Base-by-base conservation (phyloP, 2,113 vertebrate species). In the Periophthalmodon schlosseri region DNA sequence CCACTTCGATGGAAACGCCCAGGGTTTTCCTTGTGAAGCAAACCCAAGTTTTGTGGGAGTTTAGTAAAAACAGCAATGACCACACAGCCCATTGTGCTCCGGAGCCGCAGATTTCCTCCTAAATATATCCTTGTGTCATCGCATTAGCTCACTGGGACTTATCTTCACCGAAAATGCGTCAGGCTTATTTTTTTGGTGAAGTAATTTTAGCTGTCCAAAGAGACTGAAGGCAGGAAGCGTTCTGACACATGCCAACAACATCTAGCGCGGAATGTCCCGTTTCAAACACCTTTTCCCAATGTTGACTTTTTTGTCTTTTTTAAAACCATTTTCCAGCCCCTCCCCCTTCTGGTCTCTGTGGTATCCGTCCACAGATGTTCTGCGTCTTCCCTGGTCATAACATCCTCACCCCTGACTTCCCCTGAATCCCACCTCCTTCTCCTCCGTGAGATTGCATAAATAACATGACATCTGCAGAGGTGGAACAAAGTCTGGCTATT, bases 401-500 rank as follows among this genome's bases (percentile, higher is more conserved):
- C 88, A 90, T 91, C 87, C 86, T 90, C 77, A 76, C 81, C 83
- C 61, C 67, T 50, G 50, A 84, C 90, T 83, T 89, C 86, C 84
- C 85, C 57, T 85, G 84, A 18, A 50, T 74, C 81, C 78, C 75
- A 83, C 85, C 86, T 28, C 28, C 28, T 86, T 80, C 78, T 52
- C 4, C 74, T 79, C 78, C 69, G 78, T 88, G 69, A 73, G 81
- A 91, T 91, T 89, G 90, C 86, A 91, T 89, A 89, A 91, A 91
- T 89, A 89, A 88, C 83, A 81, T 88, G 88, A 91, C 89, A 89
- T 91, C 87, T 91, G 90, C 80, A 49, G 77, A 82, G 80, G 68
- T 89, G 80, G 89, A 92, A 91, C 90, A 87, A 87, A 82, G 87
- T 54, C 90, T 91, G 88, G 76, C 79, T 90, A 90, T 86, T 88